phyloP scores from a whole-genome alignment of 2,888 invertebrate genomes.

The Autographa pulchrina region DNA sequence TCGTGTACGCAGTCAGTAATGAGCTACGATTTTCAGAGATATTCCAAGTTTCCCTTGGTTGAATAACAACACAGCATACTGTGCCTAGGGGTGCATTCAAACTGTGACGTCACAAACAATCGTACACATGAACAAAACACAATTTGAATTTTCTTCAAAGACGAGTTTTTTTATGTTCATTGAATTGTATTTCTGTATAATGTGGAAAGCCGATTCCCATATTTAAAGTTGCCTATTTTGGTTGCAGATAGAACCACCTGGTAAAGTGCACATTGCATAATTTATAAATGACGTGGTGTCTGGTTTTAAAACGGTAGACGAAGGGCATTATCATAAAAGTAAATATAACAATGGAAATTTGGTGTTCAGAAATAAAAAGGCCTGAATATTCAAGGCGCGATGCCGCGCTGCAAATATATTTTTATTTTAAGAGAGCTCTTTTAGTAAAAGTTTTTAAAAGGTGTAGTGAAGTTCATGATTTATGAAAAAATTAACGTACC shows the following conservation, averaged over 20 bases:
- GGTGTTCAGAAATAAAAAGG: no score
- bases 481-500: no score
- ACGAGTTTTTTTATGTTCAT: no score
- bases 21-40: slow-evolving; percentile 1
- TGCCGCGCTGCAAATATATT: no score
- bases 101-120: not conserved
- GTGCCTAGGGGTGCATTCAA: not conserved
- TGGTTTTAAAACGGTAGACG: not conserved
- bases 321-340: no score
- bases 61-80: not conserved
- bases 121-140: not conserved
- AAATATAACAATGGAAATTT: no score
- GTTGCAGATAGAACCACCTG: not conserved
- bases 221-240: not conserved
- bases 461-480: no score
- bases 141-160: no score
- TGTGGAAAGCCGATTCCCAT: not conserved
- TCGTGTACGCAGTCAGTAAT: slow-evolving; percentile 14
- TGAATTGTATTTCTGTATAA: no score
- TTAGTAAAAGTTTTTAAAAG: no score
- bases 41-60: not conserved
- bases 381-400: no score
- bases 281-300: not conserved
- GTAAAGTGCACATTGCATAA: not conserved
- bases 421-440: no score